Percentiles rank a stretch among this genome's conserved stretches.
phyloP scores from a whole-genome alignment of 2,888 invertebrate genomes.

The Rhyacophila evoluta region DNA sequence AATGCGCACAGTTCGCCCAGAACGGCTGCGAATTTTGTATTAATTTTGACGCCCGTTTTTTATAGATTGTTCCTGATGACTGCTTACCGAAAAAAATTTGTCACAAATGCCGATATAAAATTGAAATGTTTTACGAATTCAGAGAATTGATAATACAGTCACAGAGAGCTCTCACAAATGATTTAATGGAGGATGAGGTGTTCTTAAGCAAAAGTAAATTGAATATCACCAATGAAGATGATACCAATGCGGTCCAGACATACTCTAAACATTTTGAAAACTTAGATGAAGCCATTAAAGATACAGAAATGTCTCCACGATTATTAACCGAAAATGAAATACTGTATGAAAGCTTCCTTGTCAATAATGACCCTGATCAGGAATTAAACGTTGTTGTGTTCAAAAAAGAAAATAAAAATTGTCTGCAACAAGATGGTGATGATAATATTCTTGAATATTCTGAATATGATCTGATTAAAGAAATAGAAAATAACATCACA shows the following conservation, averaged over 20 bases:
- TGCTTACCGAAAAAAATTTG: slow-evolving; percentile 50
- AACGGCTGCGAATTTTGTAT: no score
- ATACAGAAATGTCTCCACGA: background rate
- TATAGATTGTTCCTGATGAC: slow-evolving; percentile 45
- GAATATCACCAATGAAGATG: background rate
- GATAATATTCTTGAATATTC: background rate
- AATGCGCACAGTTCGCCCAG: no score
- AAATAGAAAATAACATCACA: background rate
- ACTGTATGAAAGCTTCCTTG: background rate
- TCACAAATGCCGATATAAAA: slow-evolving; percentile 51
- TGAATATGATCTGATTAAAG: background rate
- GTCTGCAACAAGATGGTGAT: background rate
- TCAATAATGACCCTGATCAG: background rate
- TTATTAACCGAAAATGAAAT: slow-evolving; percentile 3
- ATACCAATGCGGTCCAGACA: background rate
- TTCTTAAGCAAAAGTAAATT: slow-evolving; percentile 1
- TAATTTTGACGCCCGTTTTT: no score
- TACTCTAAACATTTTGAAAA: background rate
- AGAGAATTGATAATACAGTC: slow-evolving; percentile 49
- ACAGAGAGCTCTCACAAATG: slow-evolving; percentile 45
- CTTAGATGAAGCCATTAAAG: background rate
- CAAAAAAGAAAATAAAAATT: slow-evolving; percentile 25
- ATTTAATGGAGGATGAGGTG: slow-evolving; percentile 29
- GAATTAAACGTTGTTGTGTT: background rate
- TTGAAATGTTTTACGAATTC: slow-evolving; percentile 51